Evolutionary conservation across 1,140 invertebrate species (phyloP).

Genomic region (Brachystomella parvula): DNA sequence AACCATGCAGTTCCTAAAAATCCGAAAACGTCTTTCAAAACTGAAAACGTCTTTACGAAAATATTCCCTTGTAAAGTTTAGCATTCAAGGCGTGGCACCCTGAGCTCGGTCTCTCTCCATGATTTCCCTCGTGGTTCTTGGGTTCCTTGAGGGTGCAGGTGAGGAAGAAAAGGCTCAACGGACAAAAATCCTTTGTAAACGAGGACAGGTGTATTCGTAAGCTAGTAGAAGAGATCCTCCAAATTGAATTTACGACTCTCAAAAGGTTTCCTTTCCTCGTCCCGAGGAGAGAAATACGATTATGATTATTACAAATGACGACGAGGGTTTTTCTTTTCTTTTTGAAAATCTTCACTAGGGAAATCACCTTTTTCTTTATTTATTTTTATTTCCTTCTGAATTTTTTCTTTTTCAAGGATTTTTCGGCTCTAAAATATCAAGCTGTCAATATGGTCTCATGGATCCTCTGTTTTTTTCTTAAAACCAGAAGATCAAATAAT

Average conservation of each 20-base stretch:
- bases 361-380: no score
- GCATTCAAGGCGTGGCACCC: background rate
- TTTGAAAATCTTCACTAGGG: no score
- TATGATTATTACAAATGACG: slow-evolving; percentile 7
- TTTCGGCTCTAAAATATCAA: no score
- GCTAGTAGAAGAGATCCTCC: no score
- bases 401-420: no score
- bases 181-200: no score
- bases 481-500: no score
- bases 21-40: background rate
- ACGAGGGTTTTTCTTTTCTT: background rate
- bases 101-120: background rate
- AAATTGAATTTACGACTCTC: background rate
- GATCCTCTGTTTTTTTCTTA: no score
- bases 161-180: background rate
- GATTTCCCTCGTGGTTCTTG: background rate
- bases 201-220: no score
- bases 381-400: no score
- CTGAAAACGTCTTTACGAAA: background rate
- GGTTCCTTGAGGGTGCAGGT: background rate
- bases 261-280: no score
- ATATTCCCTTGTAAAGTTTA: background rate
- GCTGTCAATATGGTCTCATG: no score
- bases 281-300: slow-evolving; percentile 8
- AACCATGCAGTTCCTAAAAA: background rate